These are phyloP conservation scores for Nomada flava DNA, from an alignment of 2,888 invertebrate genomes.

Conservation along the genomic window DNA sequence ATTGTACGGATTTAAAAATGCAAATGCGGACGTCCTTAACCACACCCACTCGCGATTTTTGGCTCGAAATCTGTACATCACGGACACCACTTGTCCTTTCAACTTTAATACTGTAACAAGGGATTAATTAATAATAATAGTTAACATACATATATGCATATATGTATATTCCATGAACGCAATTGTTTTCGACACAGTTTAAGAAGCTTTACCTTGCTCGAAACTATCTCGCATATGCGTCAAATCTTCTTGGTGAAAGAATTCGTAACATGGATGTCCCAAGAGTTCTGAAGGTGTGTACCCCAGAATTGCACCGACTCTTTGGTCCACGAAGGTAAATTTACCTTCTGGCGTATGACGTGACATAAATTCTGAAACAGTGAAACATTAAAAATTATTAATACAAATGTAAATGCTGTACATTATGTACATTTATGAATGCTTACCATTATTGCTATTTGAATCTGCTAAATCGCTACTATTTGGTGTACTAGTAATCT, in stretches of 20 bases:
- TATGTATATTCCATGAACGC: neutral
- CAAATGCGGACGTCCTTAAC: constrained; percentile 98
- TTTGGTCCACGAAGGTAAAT: constrained; percentile 99
- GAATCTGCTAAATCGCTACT: constrained; percentile 95
- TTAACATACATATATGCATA: constrained; percentile 25
- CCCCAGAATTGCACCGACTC: constrained; percentile 96
- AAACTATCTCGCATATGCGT: constrained; percentile 99
- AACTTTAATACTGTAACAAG: constrained; percentile 93
- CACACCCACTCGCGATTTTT: constrained; percentile 98
- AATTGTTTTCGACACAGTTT: neutral
- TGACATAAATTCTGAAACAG: constrained; percentile 95
- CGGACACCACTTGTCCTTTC: constrained; percentile 98
- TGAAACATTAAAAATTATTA: neutral
- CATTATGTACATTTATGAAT: too few species aligned
- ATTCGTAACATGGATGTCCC: constrained; percentile 98
- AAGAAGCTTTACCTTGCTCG: constrained; percentile 91
- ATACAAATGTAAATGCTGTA: neutral
- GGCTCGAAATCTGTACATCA: constrained; percentile 98
- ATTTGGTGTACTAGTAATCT: constrained; percentile 98
- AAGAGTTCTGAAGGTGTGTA: constrained; percentile 97
- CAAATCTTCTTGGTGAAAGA: constrained; percentile 98
- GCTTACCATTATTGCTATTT: constrained; percentile 88
- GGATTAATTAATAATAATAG: constrained; percentile 27
- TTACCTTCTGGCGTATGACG: constrained; percentile 98
- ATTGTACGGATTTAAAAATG: constrained; percentile 99